Evolutionary conservation across 2,797 vertebrate species (phyloP), one percentile per base, ranked within the genome.

Genomic region (Hoplostethus atlanticus): DNA sequence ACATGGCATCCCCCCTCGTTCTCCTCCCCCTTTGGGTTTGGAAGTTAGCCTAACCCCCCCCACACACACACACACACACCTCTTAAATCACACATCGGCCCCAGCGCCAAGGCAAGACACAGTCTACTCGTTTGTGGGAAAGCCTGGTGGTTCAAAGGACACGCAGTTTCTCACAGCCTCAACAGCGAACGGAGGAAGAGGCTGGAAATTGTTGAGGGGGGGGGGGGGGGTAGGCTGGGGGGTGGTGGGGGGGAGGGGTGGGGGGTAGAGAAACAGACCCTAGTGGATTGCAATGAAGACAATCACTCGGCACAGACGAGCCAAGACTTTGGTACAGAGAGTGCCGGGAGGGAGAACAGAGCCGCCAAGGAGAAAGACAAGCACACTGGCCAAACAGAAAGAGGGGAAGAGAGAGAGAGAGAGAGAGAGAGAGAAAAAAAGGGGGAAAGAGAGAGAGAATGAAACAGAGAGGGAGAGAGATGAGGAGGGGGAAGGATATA

Each of bases 281-380:
- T 34, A 68, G 82, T 52, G 44, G 71, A 71, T 57, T 42, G 71
- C 6, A 57, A 85, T 81, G 62, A 87, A 85, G 76, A 84, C 79
- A 82, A n/a, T 84, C 71, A 71, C 62, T 85, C 63, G 28, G 65
- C 60, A 48, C 50, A 61, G 50, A 60, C 60, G 8, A 59, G 87
- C 71, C 73, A 78, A 78, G 68, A 74, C 51, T 52, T 48, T n/a
- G 62, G 69, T 54, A 55, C 58, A 55, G 36, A 21, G 68, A 48
- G 66, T 62, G 77, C 75, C 81, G 71, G 62, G 25, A 64, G 71
- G 63, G 66, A 65, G 62, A 81, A 16, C 46, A 65, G 54, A 81
- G 75, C 21, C 8, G 50, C 77, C 70, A 65, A 77, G 63, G 76
- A 80, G 82, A 79, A 2, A 38, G 80, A 58, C 61, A 48, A 28